Evolutionary conservation across 2,888 invertebrate species (phyloP), one percentile per base, ranked within the genome.

Genomic region (Phaedon cochleariae): DNA sequence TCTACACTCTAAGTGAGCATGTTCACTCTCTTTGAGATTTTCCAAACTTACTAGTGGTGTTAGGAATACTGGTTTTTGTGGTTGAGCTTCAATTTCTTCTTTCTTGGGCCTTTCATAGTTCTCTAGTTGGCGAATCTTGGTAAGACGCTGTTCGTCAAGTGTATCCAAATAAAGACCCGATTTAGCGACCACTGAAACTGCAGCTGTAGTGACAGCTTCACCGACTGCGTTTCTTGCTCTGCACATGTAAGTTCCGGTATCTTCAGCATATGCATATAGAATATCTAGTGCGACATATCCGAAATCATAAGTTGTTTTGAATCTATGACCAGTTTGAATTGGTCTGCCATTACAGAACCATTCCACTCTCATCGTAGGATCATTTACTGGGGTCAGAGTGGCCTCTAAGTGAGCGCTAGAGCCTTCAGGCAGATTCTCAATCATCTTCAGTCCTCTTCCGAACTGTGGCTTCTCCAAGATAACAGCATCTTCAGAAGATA

Each of bases 321-420:
- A 98, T 72, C 98, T 90, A 82, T 97, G 97, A 54, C 97, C 95
- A 80, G 93, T 92, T 79, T 93, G 93, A 76, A 99, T 90, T 1
- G 97, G 97, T 77, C 92, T 88, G 59, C 97, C 98, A 84, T 99
- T 96, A 83, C 95, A 93, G 85, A 90, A 97, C 99, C 98, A 99
- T 85, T 98, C 98, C 9, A 99, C 96, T 73, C 92, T 91, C 98
- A 99, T 98, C 7, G 96, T 96, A 3, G 98, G 97, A 83, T 99
- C 99, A 78, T 98, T 97, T 37, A 98, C 95, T 0, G 99, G 99
- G 0, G 96, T 95, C 31, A 99, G 85, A 4, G 97, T 97, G 0
- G 96, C 96, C 85, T 97, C 97, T 75, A 98, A 85, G 83, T 97
- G 97, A 63, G 95, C 93, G 59, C 92, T 92, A 67, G 89, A 88